phyloP scores from a whole-genome alignment of 2,113 vertebrate genomes.

The Ictalurus furcatus region DNA sequence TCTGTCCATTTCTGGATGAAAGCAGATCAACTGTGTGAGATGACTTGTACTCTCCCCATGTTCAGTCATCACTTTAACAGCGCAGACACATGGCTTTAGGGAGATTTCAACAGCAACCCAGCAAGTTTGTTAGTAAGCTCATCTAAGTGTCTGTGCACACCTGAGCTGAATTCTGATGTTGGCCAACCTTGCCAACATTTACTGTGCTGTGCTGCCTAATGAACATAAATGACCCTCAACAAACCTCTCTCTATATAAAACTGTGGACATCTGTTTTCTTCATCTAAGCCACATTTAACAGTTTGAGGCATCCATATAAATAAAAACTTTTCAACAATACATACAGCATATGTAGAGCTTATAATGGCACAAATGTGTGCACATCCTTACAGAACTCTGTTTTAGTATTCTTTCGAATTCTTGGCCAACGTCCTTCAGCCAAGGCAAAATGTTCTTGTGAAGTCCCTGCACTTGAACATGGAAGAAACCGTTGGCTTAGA shows the following conservation, averaged over 20 bases:
- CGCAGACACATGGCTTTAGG: constrained; percentile 48
- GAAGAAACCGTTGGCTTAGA: constrained; percentile 49
- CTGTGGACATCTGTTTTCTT: constrained; percentile 8
- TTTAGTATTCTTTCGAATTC: constrained; percentile 38
- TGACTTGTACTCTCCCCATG: constrained; percentile 12
- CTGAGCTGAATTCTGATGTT: constrained; percentile 42
- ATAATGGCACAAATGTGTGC: constrained; percentile 12
- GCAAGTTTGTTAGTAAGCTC: constrained; percentile 41
- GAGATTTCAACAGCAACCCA: constrained; percentile 42
- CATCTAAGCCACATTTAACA: constrained; percentile 41
- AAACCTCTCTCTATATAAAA: constrained; percentile 10
- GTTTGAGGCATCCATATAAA: constrained; percentile 44
- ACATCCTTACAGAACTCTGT: constrained; percentile 17
- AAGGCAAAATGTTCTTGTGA: constrained; percentile 55
- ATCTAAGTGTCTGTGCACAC: constrained; percentile 47
- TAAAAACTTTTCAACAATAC: constrained; percentile 44
- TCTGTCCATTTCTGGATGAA: constrained; percentile 36
- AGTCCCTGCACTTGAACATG: constrained; percentile 60
- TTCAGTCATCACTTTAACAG: constrained; percentile 43
- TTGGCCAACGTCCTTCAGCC: constrained; percentile 20
- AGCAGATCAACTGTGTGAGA: constrained; percentile 34
- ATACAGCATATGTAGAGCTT: constrained; percentile 14
- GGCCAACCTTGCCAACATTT: constrained; percentile 21
- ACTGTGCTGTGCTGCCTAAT: constrained; percentile 26
- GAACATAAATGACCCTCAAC: constrained; percentile 18